Conservation (phyloP, 2,113 vertebrate species). For the Sturnira hondurensis region DNA sequence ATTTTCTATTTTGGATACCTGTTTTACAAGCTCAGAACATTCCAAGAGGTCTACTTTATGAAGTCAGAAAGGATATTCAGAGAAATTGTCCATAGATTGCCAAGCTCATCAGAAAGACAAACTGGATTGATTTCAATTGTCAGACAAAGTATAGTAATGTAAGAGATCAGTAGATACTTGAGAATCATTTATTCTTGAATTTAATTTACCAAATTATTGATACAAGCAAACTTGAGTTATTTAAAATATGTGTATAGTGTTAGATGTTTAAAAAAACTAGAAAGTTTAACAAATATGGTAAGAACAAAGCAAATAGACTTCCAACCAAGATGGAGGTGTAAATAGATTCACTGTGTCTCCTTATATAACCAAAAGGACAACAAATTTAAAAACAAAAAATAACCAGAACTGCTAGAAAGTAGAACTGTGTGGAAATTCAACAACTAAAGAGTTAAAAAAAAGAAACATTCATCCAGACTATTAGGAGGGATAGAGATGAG, state of each 20-base stretch:
- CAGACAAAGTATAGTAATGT: not conserved
- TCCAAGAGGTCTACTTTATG: conserved; percentile 5
- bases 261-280: not conserved
- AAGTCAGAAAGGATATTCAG: conserved; percentile 41
- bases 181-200: not conserved
- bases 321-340: too few relatives aligned
- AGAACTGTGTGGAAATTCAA: too few relatives aligned
- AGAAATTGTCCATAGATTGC: conserved; percentile 31
- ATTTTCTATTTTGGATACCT: conserved; percentile 60
- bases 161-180: not conserved
- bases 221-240: not conserved
- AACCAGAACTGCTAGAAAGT: too few relatives aligned
- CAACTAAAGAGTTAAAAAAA: too few relatives aligned
- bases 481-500: too few relatives aligned
- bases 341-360: too few relatives aligned
- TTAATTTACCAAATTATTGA: not conserved
- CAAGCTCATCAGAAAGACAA: conserved; percentile 49
- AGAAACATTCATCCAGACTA: too few relatives aligned
- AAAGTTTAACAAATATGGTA: not conserved
- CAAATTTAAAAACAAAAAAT: too few relatives aligned
- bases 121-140: conserved; percentile 32
- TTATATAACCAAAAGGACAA: too few relatives aligned
- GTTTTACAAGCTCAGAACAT: conserved; percentile 46
- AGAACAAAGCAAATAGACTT: not conserved
- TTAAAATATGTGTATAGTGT: not conserved